Evolutionary conservation across 2,797 vertebrate species (phyloP).

Genomic region (Somateria mollissima): DNA sequence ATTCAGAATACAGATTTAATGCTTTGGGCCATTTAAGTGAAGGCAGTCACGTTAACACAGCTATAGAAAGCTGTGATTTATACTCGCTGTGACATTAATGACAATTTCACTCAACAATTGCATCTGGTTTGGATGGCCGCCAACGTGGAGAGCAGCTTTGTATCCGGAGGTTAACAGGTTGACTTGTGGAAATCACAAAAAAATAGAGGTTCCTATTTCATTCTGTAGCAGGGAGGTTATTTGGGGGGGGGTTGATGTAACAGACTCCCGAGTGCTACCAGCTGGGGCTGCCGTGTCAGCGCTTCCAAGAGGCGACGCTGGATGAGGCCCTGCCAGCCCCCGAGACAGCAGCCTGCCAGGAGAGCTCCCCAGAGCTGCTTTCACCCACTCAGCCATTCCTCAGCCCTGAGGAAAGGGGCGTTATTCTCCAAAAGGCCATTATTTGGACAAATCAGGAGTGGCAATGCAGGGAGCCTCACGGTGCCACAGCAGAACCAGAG

Average conservation of each 20-base stretch:
- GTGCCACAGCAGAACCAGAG: neutral
- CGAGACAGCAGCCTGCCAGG: neutral
- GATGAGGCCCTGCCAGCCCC: neutral
- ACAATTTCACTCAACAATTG: neutral
- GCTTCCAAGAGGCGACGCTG: neutral
- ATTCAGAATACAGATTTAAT: neutral
- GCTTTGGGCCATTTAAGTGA: neutral
- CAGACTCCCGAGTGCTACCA: neutral
- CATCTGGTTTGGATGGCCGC: neutral
- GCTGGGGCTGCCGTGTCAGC: neutral
- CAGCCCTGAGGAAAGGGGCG: neutral
- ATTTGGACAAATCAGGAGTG: neutral
- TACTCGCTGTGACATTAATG: neutral
- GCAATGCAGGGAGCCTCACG: neutral
- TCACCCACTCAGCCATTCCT: neutral
- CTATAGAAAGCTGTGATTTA: neutral
- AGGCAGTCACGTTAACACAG: neutral
- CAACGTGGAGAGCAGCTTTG: neutral
- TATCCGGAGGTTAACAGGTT: neutral
- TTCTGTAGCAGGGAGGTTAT: neutral
- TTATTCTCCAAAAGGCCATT: neutral
- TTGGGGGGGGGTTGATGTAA: fast-evolving
- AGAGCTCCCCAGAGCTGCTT: neutral
- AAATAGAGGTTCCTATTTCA: neutral
- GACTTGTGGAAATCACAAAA: neutral